Conservation (phyloP, 2,113 vertebrate genomes). For the Gasterosteus aculeatus region DNA sequence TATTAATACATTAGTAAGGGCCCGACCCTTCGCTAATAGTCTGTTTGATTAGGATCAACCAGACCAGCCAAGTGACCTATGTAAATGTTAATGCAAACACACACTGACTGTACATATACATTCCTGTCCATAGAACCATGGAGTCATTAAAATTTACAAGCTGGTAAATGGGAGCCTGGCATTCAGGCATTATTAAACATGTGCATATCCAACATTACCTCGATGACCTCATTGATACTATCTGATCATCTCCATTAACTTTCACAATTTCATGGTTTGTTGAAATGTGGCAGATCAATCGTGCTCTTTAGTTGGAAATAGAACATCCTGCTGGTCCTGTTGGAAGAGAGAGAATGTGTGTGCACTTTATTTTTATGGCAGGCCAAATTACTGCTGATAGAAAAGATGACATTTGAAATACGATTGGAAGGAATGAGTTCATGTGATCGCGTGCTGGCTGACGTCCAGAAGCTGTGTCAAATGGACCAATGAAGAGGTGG, state of each 20-base stretch:
- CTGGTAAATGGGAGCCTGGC: conserved; percentile 37
- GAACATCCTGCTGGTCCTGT: not conserved
- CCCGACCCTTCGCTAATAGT: conserved; percentile 13
- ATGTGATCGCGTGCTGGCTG: not conserved
- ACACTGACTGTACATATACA: not conserved
- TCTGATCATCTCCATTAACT: conserved; percentile 51
- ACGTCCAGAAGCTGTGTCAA: not conserved
- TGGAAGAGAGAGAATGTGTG: not conserved
- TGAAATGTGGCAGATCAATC: conserved; percentile 29
- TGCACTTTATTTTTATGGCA: not conserved
- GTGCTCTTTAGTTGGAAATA: conserved; percentile 28
- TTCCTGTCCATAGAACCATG: conserved; percentile 1
- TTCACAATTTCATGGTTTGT: conserved; percentile 58
- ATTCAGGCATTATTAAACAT: conserved; percentile 51
- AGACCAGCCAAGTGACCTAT: conserved; percentile 8
- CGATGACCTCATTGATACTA: conserved; percentile 28
- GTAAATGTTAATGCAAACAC: not conserved
- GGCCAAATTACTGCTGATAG: not conserved
- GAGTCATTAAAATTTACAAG: conserved; percentile 41
- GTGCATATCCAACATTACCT: conserved; percentile 36
- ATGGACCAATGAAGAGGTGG: not conserved
- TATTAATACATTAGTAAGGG: conserved; percentile 17
- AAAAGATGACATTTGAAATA: not conserved
- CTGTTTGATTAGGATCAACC: conserved; percentile 27
- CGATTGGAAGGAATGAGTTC: not conserved